Percentiles rank a stretch among this genome's conserved stretches.
These are phyloP conservation scores for Arge pagana DNA, from an alignment of 2,888 invertebrate species.

Conservation along the genomic window DNA sequence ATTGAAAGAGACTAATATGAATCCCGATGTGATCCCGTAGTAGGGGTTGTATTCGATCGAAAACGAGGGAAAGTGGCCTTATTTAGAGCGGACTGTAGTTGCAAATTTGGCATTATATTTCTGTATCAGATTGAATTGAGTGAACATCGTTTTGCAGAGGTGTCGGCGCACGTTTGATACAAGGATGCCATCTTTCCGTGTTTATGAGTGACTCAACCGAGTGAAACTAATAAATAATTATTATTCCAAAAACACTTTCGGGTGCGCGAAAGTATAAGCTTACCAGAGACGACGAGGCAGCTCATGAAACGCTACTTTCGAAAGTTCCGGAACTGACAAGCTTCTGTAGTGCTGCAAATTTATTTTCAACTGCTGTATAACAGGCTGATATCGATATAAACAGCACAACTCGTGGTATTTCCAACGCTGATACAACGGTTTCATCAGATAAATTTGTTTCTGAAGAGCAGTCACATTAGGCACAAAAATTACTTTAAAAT, in stretches of 20 bases:
- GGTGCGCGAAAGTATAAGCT: slow-evolving; percentile 6
- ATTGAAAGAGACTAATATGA: too few relatives aligned
- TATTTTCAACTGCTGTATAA: slow-evolving; percentile 1
- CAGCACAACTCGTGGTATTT: slow-evolving; percentile 3
- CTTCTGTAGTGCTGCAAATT: slow-evolving; percentile 4
- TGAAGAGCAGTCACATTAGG: slow-evolving; percentile 3
- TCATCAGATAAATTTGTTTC: not conserved
- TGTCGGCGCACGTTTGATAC: too few relatives aligned
- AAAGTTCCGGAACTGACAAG: slow-evolving; percentile 7
- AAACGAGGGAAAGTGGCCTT: too few relatives aligned
- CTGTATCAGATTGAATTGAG: too few relatives aligned
- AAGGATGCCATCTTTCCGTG: too few relatives aligned
- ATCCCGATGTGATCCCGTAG: too few relatives aligned
- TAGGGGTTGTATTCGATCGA: too few relatives aligned
- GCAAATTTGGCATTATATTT: too few relatives aligned
- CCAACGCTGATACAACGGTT: slow-evolving; percentile 3
- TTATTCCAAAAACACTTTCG: slow-evolving; percentile 2
- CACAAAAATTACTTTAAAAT: not conserved
- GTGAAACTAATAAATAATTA: not conserved
- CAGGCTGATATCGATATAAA: not conserved
- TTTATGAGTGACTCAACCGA: slow-evolving; percentile 3
- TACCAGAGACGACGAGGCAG: not conserved
- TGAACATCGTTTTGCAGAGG: too few relatives aligned
- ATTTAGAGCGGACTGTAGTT: too few relatives aligned
- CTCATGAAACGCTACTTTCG: slow-evolving; percentile 4